phyloP scores from a whole-genome alignment of 1,140 invertebrate genomes.

The Anoplolepis gracilipes region DNA sequence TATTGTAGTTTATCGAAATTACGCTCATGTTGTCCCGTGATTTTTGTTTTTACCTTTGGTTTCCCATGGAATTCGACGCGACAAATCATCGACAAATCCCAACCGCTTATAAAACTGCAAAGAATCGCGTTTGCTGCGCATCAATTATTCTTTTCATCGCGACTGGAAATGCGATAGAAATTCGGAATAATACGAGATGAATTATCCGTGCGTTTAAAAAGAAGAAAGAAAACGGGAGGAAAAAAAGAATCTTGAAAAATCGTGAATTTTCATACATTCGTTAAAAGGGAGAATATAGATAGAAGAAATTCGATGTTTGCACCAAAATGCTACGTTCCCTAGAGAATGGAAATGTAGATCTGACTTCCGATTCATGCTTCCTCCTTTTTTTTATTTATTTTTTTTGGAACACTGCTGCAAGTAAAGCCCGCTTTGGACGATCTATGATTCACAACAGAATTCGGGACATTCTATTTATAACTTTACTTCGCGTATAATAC shows the following conservation, averaged over 20 bases:
- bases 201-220: neutral
- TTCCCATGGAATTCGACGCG: neutral
- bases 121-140: conserved; percentile 16
- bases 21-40: neutral
- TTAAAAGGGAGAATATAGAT: neutral
- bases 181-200: conserved; percentile 20
- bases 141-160: conserved; percentile 36
- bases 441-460: too few species aligned
- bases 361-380: neutral
- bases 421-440: too few species aligned
- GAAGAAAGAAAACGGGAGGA: neutral
- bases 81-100: conserved; percentile 23
- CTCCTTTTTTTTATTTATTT: too few species aligned
- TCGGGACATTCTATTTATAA: too few species aligned
- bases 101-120: neutral
- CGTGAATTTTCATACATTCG: conserved; percentile 22
- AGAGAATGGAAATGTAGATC: conserved; percentile 12
- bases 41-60: neutral
- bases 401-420: neutral
- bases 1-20: neutral
- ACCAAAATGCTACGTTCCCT: neutral
- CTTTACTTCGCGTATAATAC: too few species aligned
- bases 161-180: neutral
- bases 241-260: neutral
- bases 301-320: neutral